phyloP scores from a whole-genome alignment of 2,113 vertebrate species.

The Prunella fulvescens region DNA sequence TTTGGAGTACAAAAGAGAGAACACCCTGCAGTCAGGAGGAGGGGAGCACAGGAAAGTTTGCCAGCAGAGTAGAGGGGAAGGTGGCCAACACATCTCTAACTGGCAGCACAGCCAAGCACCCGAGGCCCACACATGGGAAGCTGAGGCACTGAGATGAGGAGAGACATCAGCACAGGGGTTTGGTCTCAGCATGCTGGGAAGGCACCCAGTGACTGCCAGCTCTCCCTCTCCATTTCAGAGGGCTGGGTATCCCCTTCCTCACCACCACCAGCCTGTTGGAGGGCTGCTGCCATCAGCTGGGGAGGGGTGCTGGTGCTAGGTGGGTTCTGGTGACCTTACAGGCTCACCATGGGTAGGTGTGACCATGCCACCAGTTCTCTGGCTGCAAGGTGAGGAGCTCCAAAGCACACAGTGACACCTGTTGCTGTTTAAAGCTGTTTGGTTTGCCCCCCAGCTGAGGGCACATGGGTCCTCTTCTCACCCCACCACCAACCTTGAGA shows the following conservation, averaged over 20 bases:
- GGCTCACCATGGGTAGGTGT: not conserved
- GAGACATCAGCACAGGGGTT: not conserved
- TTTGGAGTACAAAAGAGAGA: not conserved
- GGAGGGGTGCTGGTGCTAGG: not conserved
- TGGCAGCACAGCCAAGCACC: not conserved
- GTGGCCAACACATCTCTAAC: not conserved
- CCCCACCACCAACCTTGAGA: not conserved
- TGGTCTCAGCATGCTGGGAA: not conserved
- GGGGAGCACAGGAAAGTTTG: not conserved
- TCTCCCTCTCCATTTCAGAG: not conserved
- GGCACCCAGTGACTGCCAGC: not conserved
- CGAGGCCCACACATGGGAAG: not conserved
- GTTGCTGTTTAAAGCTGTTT: not conserved
- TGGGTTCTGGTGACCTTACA: not conserved
- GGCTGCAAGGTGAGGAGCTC: not conserved
- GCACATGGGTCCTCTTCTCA: accelerated
- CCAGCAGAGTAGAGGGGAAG: not conserved
- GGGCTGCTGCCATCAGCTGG: not conserved
- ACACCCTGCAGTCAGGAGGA: not conserved
- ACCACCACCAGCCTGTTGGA: not conserved
- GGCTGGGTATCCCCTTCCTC: not conserved
- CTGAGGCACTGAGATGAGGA: not conserved
- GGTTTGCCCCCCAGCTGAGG: not conserved
- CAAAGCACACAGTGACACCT: not conserved
- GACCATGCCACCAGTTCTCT: not conserved